A percentile compares a stretch with the other conserved stretches of the same genome.
These are phyloP conservation scores for Synergus gifuensis DNA, from an alignment of 2,888 invertebrate genomes.

Conservation along the genomic window DNA sequence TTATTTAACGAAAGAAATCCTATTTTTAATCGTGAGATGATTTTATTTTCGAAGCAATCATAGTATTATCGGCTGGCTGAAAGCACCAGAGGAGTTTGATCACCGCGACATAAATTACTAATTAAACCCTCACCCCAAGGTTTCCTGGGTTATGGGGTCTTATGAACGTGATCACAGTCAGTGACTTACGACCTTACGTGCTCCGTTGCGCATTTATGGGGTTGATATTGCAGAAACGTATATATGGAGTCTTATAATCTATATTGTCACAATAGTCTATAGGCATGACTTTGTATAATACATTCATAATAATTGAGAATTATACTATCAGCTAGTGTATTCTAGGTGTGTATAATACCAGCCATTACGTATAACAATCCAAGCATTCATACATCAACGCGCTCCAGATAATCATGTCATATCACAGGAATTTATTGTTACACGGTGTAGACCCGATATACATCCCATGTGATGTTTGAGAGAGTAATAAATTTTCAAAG, in stretches of 20 bases:
- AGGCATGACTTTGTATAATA: not conserved
- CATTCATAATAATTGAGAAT: constrained; percentile 16
- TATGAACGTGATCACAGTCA: constrained; percentile 20
- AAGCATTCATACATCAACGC: constrained; percentile 24
- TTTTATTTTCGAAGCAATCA: not conserved
- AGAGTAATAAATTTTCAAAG: not conserved
- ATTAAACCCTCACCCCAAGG: constrained; percentile 36
- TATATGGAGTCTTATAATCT: not conserved
- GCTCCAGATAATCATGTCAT: constrained; percentile 18
- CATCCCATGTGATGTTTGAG: not conserved
- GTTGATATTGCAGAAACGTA: constrained; percentile 1
- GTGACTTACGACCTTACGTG: constrained; percentile 38
- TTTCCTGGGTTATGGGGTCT: constrained; percentile 34
- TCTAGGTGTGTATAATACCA: constrained; percentile 4
- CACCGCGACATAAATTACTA: constrained; percentile 27
- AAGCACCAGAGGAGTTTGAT: constrained; percentile 8
- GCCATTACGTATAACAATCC: constrained; percentile 2
- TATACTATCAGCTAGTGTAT: not conserved
- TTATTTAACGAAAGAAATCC: not conserved
- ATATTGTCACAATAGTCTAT: not conserved
- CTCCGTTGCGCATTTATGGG: constrained; percentile 20
- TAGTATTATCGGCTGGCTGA: not conserved
- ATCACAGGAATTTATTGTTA: constrained; percentile 13
- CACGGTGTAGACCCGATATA: not conserved
- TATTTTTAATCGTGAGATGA: not conserved